Evolutionary conservation across 2,797 vertebrate species (phyloP), one percentile per base, ranked within the genome.

Genomic region (Parotocinclus haroldoi): DNA sequence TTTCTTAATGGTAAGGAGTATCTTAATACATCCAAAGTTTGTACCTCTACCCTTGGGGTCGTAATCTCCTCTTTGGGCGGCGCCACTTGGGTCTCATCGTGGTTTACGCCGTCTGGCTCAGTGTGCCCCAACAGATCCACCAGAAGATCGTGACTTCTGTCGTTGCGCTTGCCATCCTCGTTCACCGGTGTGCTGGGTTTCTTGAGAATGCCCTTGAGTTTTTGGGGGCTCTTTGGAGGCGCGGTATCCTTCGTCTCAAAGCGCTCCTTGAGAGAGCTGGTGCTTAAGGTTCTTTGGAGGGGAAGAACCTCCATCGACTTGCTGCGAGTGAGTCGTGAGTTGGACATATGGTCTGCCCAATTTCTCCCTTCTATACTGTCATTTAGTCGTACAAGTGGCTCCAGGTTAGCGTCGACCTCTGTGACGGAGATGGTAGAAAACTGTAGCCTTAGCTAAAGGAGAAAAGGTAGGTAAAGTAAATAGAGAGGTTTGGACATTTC

Each of bases 221-320:
- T 63, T 27, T 27, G 12, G 18, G 37, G 10, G 7, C 42, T 49
- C 42, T 60, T 48, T 45, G 58, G 18, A 39, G 64, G 58, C 6
- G 63, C 14, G 3, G 14, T 48, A 18, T 62, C 60, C 60, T 83
- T 86, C 1, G 82, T 73, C 79, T 92, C 89, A 65, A 89, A 92
- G 62, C 82, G 70, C 44, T 81, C 82, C 72, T 68, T 86, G 60
- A 91, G 82, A 48, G 81, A 59, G 9, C 65, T 71, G 0, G 87
- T 87, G 59, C 87, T 83, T 3, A 58, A 13, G 0, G 48, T 1
- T 19, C 66, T 66, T 42, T 17, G 53, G 1, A 1, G 77, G 44
- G 79, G 80, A 11, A 91, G 85, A 74, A 75, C 80, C 13, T 83
- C 81, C 79, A 83, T 60, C 4, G 89, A 91, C 76, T 75, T 84